phyloP scores from a whole-genome alignment of 2,888 invertebrate species.

The Caenorhabditis afra region DNA sequence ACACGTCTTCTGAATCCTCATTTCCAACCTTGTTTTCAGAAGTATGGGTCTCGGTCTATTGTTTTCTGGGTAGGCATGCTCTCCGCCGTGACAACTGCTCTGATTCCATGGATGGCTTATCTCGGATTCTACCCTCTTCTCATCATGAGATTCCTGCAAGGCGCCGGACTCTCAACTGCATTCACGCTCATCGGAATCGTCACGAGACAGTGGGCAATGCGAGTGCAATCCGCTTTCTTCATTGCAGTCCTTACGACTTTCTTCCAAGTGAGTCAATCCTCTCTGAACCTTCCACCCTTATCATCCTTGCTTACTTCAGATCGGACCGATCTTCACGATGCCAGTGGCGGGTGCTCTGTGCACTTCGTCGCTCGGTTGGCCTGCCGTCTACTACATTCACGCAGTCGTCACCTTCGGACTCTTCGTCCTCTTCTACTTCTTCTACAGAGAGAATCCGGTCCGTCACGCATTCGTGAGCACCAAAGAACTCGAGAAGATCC shows the following conservation, averaged over 20 bases:
- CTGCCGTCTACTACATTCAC: slow-evolving; percentile 69
- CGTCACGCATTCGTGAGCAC: slow-evolving; percentile 60
- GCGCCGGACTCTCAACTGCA: slow-evolving; percentile 61
- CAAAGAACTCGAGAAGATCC: slow-evolving; percentile 66
- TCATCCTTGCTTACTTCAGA: no score
- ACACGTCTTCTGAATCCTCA: no score
- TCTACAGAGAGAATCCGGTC: slow-evolving; percentile 66
- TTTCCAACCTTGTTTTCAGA: slow-evolving; percentile 48
- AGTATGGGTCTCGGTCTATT: slow-evolving; percentile 61
- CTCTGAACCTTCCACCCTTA: no score
- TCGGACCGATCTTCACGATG: slow-evolving; percentile 70
- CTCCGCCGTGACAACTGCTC: slow-evolving; percentile 59
- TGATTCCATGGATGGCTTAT: slow-evolving; percentile 63
- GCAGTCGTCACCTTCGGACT: slow-evolving; percentile 65
- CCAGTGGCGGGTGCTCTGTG: slow-evolving; percentile 68
- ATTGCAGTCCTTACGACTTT: slow-evolving; percentile 65
- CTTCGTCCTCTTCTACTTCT: slow-evolving; percentile 64
- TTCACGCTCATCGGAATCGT: slow-evolving; percentile 65
- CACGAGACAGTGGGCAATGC: slow-evolving; percentile 67
- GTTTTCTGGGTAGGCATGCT: slow-evolving; percentile 63
- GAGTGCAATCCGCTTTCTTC: slow-evolving; percentile 64
- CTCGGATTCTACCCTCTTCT: slow-evolving; percentile 63
- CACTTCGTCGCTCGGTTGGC: slow-evolving; percentile 68
- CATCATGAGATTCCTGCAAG: slow-evolving; percentile 64
- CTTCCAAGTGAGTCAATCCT: slow-evolving; percentile 57